phyloP scores from a whole-genome alignment of 2,797 vertebrate genomes.

The Loris lydekkerianus region DNA sequence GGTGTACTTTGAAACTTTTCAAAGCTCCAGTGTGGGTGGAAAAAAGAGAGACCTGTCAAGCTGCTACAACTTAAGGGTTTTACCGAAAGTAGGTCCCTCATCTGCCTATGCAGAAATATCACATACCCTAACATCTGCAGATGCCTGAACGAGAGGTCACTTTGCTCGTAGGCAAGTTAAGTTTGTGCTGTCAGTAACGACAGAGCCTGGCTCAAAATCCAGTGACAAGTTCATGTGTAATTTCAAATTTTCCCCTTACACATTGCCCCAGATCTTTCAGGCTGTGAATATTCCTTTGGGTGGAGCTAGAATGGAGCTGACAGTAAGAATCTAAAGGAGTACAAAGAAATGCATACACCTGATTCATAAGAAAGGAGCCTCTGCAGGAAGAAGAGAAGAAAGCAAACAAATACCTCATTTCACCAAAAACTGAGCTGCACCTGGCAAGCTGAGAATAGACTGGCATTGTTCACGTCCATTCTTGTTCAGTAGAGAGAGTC shows the following conservation, averaged over 20 bases:
- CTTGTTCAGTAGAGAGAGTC: neutral
- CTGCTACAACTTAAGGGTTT: neutral
- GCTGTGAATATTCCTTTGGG: neutral
- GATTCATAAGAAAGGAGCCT: neutral
- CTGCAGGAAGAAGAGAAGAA: neutral
- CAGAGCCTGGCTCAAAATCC: neutral
- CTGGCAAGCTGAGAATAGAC: constrained; percentile 36
- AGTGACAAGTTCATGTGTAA: neutral
- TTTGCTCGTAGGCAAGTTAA: neutral
- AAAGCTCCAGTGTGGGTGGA: neutral
- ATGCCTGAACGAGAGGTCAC: neutral
- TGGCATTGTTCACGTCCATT: neutral
- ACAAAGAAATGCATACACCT: neutral
- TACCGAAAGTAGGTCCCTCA: neutral
- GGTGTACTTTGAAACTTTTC: neutral
- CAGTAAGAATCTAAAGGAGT: constrained; percentile 33
- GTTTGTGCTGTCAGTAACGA: neutral
- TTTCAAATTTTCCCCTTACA: neutral
- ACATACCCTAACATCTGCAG: neutral
- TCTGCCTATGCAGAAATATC: neutral
- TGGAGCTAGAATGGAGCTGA: neutral
- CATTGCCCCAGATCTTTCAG: neutral
- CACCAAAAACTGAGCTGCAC: neutral
- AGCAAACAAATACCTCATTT: constrained; percentile 62
- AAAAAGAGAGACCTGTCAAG: neutral